phyloP scores from a whole-genome alignment of 1,140 invertebrate species.

The Penaeus indicus region DNA sequence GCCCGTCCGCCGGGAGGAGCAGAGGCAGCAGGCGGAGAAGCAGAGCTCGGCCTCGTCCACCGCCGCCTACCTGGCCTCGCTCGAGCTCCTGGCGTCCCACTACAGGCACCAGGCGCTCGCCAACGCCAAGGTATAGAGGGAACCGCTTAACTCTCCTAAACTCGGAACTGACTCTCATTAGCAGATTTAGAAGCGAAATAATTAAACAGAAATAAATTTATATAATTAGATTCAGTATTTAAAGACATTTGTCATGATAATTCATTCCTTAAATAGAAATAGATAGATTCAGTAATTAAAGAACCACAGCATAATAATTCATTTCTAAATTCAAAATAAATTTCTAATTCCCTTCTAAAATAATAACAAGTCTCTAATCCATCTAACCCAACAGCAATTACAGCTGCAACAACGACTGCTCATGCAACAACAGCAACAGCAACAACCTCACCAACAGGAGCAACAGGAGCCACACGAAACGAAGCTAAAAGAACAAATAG shows the following conservation, averaged over 20 bases:
- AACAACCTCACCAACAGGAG: neutral
- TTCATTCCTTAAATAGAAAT: too few relatives aligned
- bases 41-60: constrained; percentile 39
- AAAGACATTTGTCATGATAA: too few relatives aligned
- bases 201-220: neutral
- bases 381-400: constrained; percentile 52
- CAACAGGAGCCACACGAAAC: constrained; percentile 31
- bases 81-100: constrained; percentile 64
- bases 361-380: neutral
- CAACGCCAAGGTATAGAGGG: constrained; percentile 60
- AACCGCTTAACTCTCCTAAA: neutral
- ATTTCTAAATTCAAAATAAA: neutral
- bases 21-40: neutral
- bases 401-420: constrained; percentile 58
- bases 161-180: neutral
- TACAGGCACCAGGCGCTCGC: constrained; percentile 63
- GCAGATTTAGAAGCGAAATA: neutral
- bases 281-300: neutral
- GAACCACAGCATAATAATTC: neutral
- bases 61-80: constrained; percentile 61
- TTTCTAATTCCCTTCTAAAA: neutral
- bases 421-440: constrained; percentile 35
- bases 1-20: neutral
- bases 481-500: neutral
- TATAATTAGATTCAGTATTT: neutral